Evolutionary conservation across 2,113 vertebrate species (phyloP).

Genomic region (Erinaceus europaeus): DNA sequence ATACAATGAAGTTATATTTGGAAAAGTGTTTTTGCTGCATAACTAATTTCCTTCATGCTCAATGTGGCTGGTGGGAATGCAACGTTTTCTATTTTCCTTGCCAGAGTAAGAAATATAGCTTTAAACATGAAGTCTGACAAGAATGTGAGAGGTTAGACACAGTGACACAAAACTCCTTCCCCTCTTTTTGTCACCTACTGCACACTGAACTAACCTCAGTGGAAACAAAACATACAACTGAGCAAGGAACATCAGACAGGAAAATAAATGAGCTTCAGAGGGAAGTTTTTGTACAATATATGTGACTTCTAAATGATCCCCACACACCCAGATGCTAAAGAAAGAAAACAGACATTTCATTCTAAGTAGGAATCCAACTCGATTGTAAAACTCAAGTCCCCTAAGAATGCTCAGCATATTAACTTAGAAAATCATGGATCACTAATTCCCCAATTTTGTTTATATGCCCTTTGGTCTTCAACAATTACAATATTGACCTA

Average conservation of each 20-base stretch:
- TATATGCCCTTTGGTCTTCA: constrained; percentile 43
- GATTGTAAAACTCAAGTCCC: not conserved
- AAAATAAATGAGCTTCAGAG: constrained; percentile 67
- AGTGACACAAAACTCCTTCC: constrained; percentile 45
- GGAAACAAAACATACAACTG: constrained; percentile 55
- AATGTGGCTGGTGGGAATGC: not conserved
- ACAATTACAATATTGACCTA: constrained; percentile 37
- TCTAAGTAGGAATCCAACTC: constrained; percentile 34
- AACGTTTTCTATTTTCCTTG: constrained; percentile 38
- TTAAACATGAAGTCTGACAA: constrained; percentile 70
- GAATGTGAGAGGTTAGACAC: constrained; percentile 63
- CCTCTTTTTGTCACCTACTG: constrained; percentile 46
- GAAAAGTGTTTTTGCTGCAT: constrained; percentile 44
- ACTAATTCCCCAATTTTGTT: constrained; percentile 39
- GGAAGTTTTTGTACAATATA: constrained; percentile 43
- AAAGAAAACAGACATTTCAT: constrained; percentile 57
- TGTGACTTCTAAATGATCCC: constrained; percentile 45
- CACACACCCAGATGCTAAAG: constrained; percentile 60
- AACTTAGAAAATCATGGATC: constrained; percentile 19
- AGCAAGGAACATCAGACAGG: not conserved
- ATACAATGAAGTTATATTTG: constrained; percentile 33
- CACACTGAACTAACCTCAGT: constrained; percentile 61
- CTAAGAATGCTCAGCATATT: constrained; percentile 13
- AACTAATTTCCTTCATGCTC: constrained; percentile 50
- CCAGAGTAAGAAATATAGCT: constrained; percentile 51